Percentiles rank a stretch among this genome's conserved stretches.
Evolutionary conservation across 2,888 invertebrate genomes (phyloP).

Genomic region (Caenorhabditis angaria): DNA sequence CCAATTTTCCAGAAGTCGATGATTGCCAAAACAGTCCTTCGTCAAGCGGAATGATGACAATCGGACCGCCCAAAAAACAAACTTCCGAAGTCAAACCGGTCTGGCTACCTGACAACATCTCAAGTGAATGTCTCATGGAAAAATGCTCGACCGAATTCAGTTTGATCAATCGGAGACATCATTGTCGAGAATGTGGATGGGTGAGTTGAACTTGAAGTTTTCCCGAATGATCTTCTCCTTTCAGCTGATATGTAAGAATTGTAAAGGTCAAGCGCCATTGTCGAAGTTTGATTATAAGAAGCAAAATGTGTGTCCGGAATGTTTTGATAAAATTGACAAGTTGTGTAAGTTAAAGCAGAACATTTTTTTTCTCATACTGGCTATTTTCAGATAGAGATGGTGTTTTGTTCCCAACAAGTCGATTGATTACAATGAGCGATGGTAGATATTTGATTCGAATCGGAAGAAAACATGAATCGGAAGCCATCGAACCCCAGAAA

Average conservation of each 20-base stretch:
- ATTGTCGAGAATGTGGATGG: constrained; percentile 85
- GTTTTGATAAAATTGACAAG: constrained; percentile 53
- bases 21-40: not conserved
- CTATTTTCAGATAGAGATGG: constrained; percentile 48
- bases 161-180: constrained; percentile 82
- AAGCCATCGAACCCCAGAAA: constrained; percentile 38
- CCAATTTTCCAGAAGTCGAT: constrained; percentile 6
- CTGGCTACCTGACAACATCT: constrained; percentile 86
- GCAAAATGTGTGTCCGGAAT: constrained; percentile 65
- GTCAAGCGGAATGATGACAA: constrained; percentile 9
- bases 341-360: constrained; percentile 63
- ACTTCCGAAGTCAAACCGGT: constrained; percentile 78
- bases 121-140: constrained; percentile 81
- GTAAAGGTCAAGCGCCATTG: constrained; percentile 66
- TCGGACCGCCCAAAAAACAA: not conserved
- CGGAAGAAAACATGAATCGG: constrained; percentile 29
- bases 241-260: constrained; percentile 64
- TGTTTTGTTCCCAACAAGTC: constrained; percentile 49
- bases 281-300: constrained; percentile 51
- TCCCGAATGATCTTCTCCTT: constrained; percentile 18
- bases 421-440: constrained; percentile 32
- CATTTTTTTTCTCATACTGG: constrained; percentile 7
- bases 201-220: constrained; percentile 77
- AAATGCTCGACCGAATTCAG: constrained; percentile 83
- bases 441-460: constrained; percentile 26